These are phyloP conservation scores for Drosophila neonasuta DNA, from an alignment of 2,888 invertebrate species.

Conservation along the genomic window DNA sequence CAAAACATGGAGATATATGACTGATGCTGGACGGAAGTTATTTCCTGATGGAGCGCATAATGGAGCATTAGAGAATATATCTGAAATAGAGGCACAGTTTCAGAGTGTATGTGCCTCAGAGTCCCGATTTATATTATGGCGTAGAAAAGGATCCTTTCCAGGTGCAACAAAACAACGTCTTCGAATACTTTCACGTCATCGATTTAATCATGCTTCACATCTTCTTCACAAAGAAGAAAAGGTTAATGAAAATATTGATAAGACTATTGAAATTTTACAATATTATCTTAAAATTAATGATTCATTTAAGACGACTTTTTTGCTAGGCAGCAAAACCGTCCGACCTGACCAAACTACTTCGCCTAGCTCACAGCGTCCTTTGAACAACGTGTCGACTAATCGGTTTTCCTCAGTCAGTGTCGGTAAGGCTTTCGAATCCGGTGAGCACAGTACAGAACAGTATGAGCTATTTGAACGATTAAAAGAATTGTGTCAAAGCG, in stretches of 20 bases:
- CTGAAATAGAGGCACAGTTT: conserved; percentile 91
- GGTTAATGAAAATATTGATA: conserved; percentile 61
- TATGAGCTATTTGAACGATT: conserved; percentile 67
- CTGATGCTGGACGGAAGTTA: conserved; percentile 93
- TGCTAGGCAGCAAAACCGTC: conserved; percentile 76
- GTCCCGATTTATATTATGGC: conserved; percentile 90
- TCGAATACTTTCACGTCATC: conserved; percentile 55
- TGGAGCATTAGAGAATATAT: conserved; percentile 87
- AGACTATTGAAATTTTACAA: conserved; percentile 74
- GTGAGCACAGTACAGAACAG: conserved; percentile 33
- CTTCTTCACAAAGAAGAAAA: conserved; percentile 14
- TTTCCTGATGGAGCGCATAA: conserved; percentile 91
- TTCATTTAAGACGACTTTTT: conserved; percentile 72
- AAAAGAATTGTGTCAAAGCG: conserved; percentile 54
- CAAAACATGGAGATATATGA: conserved; percentile 96
- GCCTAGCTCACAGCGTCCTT: conserved; percentile 77
- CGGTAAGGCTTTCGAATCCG: conserved; percentile 2
- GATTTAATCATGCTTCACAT: conserved; percentile 22
- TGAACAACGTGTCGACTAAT: conserved; percentile 7
- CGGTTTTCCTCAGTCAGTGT: background rate
- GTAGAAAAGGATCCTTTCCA: conserved; percentile 90
- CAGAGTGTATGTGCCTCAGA: conserved; percentile 91
- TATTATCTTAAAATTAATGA: conserved; percentile 73
- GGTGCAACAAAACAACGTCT: conserved; percentile 67
- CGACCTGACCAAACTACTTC: conserved; percentile 79